Base-by-base conservation (phyloP, 2,113 vertebrate species). In the Coptodon bakossiorum region DNA sequence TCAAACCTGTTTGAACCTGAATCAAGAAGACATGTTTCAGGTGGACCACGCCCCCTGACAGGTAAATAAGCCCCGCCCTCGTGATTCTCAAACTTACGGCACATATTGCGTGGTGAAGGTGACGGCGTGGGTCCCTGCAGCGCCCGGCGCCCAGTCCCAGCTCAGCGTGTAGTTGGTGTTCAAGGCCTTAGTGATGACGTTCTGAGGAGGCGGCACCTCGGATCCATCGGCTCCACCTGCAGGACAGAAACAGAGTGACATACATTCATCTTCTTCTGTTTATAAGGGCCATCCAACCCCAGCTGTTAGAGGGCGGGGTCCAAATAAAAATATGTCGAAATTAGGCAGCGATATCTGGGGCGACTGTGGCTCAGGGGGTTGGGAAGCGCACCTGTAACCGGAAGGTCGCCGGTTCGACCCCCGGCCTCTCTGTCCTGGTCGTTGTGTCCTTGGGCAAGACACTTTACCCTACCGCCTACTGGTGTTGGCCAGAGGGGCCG, bases 31-130 rank as follows among this genome's bases (percentile, higher is more conserved):
- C 53, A 54, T 24, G 53, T 63, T 63, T 63, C 14, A 29, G 56
- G 27, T 59, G 27, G 56, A 59, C 56, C 13, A 57, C 24, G 13
- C 13, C 24, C 56, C 10, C 24, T 14, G 24, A 27, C 24, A 29
- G 56, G 56, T 57, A 9, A 57, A 57, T 57, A 29, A 29, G 54
- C 56, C 56, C 56, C 24, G 7, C 24, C 7, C 56, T 29, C 24
- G 7, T 16, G 56, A 57, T 0, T 29, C 24, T 57, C 24, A 57
- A 6, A 85, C 94, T 92, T 92, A 96, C 96, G 17, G 17, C 0
- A 96, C 12, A 38, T 40, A 96, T 79, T 96, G 81, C 12, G 87
- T 80, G 12, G 94, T 96, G 92, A 96, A 96, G 71, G 83, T 93
- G 40, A 91, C 90, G 3, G 2, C n/a, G 16, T 17, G 19, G 4